Percentiles rank a stretch among this genome's conserved stretches.
These are phyloP conservation scores for Congeria kusceri DNA, from an alignment of 2,888 invertebrate species.

Conservation along the genomic window DNA sequence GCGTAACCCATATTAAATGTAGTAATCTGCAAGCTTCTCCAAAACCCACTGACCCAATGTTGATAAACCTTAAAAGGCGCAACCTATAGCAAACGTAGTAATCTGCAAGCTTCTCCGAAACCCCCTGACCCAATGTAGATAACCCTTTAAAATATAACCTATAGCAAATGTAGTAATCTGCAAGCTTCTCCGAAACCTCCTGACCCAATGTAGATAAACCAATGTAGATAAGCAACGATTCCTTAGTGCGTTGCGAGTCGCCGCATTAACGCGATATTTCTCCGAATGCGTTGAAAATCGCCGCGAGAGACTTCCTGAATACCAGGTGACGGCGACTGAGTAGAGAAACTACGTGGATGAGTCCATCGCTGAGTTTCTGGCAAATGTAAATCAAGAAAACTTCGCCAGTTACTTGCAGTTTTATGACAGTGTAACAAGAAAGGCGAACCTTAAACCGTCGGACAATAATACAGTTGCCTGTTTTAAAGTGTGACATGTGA, in stretches of 20 bases:
- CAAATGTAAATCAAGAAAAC: too few relatives aligned
- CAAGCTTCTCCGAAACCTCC: neutral
- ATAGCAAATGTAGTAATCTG: neutral
- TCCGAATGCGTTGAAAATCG: conserved; percentile 29
- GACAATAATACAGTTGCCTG: too few relatives aligned
- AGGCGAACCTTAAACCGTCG: neutral
- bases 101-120: too few relatives aligned
- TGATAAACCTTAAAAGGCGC: too few relatives aligned
- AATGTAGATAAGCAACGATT: too few relatives aligned
- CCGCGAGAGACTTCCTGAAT: conserved; percentile 29
- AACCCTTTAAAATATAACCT: neutral
- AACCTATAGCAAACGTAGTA: too few relatives aligned
- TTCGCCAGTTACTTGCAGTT: too few relatives aligned
- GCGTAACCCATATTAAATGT: neutral
- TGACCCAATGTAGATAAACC: neutral
- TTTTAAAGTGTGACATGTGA: too few relatives aligned
- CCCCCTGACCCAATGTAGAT: neutral
- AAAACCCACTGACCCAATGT: too few relatives aligned
- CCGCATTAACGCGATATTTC: conserved; percentile 37
- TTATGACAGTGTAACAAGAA: too few relatives aligned
- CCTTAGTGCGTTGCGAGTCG: too few relatives aligned
- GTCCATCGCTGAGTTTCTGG: neutral
- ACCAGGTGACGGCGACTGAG: conserved; percentile 37
- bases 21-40: too few relatives aligned
- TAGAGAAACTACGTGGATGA: neutral